Conservation (phyloP, 2,888 invertebrate species). For the Agrochola lychnidis region DNA sequence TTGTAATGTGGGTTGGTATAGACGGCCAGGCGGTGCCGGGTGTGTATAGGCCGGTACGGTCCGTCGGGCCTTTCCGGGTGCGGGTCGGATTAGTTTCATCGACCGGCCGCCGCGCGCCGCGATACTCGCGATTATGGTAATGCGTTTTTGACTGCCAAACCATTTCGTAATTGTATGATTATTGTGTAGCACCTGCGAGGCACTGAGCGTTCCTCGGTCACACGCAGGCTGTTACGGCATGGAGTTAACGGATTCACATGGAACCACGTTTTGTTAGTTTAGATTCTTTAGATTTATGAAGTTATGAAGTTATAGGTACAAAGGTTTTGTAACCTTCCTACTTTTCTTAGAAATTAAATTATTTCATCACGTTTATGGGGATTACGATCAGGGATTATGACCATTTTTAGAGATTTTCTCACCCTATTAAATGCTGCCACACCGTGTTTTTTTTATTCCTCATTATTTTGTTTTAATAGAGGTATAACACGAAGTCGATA, state of each 20-base stretch:
- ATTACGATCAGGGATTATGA: constrained; percentile 5
- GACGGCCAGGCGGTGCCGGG: background rate
- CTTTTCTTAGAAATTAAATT: background rate
- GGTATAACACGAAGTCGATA: background rate
- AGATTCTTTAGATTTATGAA: too few species aligned
- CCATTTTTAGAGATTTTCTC: constrained; percentile 11
- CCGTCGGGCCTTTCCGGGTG: background rate
- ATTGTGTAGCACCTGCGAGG: background rate
- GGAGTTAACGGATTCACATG: background rate
- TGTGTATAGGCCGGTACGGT: too few species aligned
- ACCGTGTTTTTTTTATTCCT: constrained; percentile 18
- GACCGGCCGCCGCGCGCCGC: constrained; percentile 5
- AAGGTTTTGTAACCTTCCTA: background rate
- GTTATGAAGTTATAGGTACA: too few species aligned
- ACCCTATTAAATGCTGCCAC: constrained; percentile 15
- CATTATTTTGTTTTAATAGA: constrained; percentile 24
- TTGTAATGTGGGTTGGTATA: constrained; percentile 21
- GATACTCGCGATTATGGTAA: constrained; percentile 33
- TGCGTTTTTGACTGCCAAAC: constrained; percentile 20
- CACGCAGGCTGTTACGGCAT: background rate
- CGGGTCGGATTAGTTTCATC: constrained; percentile 8
- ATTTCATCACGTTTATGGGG: background rate
- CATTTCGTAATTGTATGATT: constrained; percentile 18
- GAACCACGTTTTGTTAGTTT: background rate
- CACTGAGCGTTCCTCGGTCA: background rate